Conservation (phyloP, 2,797 vertebrate genomes). For the Corythornis leucogaster region DNA sequence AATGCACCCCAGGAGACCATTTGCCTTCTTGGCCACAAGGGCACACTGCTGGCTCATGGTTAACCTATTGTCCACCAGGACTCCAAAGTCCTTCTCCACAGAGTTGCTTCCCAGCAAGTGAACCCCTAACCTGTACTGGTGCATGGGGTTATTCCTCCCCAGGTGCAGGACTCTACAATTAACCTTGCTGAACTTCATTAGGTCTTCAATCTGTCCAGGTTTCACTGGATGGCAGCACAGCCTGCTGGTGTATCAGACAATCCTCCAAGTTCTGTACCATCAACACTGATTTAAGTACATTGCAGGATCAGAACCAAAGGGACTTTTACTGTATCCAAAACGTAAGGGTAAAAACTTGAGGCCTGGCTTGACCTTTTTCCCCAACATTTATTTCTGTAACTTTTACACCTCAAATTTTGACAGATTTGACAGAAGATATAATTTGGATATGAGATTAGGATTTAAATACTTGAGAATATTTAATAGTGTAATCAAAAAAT, state of each 20-base stretch:
- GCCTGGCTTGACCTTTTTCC: neutral
- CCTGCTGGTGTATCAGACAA: too few relatives aligned
- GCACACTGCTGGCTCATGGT: too few relatives aligned
- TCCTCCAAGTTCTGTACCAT: neutral
- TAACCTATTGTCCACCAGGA: too few relatives aligned
- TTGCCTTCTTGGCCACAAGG: too few relatives aligned
- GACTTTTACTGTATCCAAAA: neutral
- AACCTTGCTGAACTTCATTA: too few relatives aligned
- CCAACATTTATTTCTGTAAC: neutral
- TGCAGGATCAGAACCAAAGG: neutral
- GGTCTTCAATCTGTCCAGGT: too few relatives aligned
- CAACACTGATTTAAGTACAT: neutral
- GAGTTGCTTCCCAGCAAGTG: too few relatives aligned
- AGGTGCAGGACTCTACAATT: too few relatives aligned
- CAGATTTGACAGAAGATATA: neutral
- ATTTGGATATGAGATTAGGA: neutral
- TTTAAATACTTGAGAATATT: neutral
- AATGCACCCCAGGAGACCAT: too few relatives aligned
- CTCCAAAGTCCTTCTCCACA: neutral
- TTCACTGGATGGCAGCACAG: too few relatives aligned
- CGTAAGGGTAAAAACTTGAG: neutral
- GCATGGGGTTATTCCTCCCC: too few relatives aligned
- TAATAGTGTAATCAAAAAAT: neutral
- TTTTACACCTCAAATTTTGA: neutral
- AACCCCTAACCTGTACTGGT: too few relatives aligned